These are phyloP conservation scores for Agonopterix arenella DNA, from an alignment of 2,888 invertebrate species.

Conservation along the genomic window DNA sequence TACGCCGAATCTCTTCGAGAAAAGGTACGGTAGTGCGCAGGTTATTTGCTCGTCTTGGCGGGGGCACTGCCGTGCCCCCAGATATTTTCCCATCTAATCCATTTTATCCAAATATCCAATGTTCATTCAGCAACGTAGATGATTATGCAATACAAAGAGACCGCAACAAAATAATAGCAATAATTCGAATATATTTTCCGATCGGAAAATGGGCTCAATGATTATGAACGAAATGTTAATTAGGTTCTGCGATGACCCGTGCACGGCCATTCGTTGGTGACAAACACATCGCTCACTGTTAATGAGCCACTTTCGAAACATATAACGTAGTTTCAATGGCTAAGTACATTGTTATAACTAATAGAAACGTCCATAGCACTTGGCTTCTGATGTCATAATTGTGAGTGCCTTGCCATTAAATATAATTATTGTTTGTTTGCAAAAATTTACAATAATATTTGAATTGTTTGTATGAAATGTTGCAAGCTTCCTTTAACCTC, in stretches of 20 bases:
- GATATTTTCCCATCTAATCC: too few species aligned
- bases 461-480: not conserved
- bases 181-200: not conserved
- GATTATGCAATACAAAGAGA: too few species aligned
- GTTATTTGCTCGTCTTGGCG: too few species aligned
- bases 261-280: slow-evolving; percentile 4
- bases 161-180: too few species aligned
- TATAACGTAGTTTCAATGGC: slow-evolving; percentile 36
- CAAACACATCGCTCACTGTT: slow-evolving; percentile 13
- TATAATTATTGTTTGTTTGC: slow-evolving; percentile 26
- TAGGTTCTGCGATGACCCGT: slow-evolving; percentile 13
- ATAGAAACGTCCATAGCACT: slow-evolving; percentile 28
- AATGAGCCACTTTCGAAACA: slow-evolving; percentile 55
- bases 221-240: slow-evolving; percentile 8
- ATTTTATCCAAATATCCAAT: too few species aligned
- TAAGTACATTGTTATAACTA: slow-evolving; percentile 38
- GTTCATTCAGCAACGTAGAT: too few species aligned
- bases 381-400: slow-evolving; percentile 43
- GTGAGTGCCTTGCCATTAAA: slow-evolving; percentile 30
- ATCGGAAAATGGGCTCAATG: not conserved
- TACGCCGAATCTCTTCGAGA: too few species aligned
- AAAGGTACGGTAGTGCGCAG: too few species aligned
- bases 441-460: slow-evolving; percentile 1
- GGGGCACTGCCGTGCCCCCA: too few species aligned
- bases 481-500: too few species aligned